A percentile compares a stretch with the other conserved stretches of the same genome.
Conservation (phyloP, 2,797 vertebrate species). For the Podarcis lilfordi region DNA sequence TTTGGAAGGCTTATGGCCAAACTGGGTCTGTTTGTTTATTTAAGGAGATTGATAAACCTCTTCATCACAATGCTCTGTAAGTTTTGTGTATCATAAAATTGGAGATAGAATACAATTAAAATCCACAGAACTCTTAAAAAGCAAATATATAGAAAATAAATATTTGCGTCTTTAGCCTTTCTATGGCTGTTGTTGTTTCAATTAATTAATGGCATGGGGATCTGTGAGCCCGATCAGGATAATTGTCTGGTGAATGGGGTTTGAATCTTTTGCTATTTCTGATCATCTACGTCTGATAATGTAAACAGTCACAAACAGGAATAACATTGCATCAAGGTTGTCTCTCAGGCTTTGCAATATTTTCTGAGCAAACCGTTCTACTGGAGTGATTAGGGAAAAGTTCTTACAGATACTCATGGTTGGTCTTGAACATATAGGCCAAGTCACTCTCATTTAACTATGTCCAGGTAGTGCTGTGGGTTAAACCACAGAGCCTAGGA, state of each 20-base stretch:
- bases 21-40: no score
- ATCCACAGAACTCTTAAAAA: no score
- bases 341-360: not conserved
- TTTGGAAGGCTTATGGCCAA: not conserved
- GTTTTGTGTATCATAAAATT: no score
- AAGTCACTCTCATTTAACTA: not conserved
- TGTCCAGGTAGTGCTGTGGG: no score
- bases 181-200: not conserved
- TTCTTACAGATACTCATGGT: not conserved
- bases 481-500: no score
- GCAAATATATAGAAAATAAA: no score
- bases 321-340: not conserved
- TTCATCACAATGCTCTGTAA: no score
- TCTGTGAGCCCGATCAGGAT: not conserved
- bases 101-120: no score
- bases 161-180: not conserved
- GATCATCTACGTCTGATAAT: no score
- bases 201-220: not conserved
- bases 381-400: not conserved
- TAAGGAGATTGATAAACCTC: no score
- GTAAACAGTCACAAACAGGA: not conserved
- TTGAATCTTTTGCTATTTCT: not conserved
- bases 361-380: not conserved
- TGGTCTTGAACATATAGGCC: not conserved
- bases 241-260: not conserved